Base-by-base conservation (phyloP, 2,113 vertebrate species). In the Anoplopoma fimbria region DNA sequence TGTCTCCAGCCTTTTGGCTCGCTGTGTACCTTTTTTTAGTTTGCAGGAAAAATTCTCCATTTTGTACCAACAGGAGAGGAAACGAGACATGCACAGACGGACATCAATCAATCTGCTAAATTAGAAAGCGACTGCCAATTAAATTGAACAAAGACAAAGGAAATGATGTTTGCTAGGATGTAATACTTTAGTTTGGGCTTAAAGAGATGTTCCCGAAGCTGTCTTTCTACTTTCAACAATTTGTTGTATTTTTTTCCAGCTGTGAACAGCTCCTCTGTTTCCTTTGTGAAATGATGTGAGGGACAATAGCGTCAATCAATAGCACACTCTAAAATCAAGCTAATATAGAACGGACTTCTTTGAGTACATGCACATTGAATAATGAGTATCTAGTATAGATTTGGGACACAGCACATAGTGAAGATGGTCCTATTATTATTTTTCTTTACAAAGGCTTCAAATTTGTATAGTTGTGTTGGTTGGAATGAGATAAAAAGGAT, bases 61-160 rank as follows among this genome's bases (percentile, higher is more conserved):
- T 62, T 45, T 45, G n/a, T 53, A n/a, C 3, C 9, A 27, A 58
- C 21, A 77, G 21, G 15, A 71, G 69, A 69, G 31, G 2, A 68
- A 62, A 69, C 42, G 60, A 40, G n/a, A 60, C 4, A 25, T 53
- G 10, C n/a, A 60, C 38, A 61, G 49, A 75, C 1, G 25, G 62
- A 55, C 15, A 64, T 83, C 76, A 78, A 83, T 85, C 81, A 85
- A 74, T 34, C 45, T 67, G 25, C 3, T 25, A 12, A 19, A 68
- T 75, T 53, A 72, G 17, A 77, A 60, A 80, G 70, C 40, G 17
- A 15, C 64, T 67, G 36, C 34, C 60, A 86, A 83, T 83, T 75
- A 84, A 79, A 51, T 0, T 53, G 34, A 83, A 79, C 65, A 75
- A 86, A 79, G 76, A 70, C 67, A 71, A 75, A 55, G 55, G 36